Evolutionary conservation across 2,888 invertebrate species (phyloP), one percentile per base, ranked within the genome.

Genomic region (Zygogramma bicolorata): DNA sequence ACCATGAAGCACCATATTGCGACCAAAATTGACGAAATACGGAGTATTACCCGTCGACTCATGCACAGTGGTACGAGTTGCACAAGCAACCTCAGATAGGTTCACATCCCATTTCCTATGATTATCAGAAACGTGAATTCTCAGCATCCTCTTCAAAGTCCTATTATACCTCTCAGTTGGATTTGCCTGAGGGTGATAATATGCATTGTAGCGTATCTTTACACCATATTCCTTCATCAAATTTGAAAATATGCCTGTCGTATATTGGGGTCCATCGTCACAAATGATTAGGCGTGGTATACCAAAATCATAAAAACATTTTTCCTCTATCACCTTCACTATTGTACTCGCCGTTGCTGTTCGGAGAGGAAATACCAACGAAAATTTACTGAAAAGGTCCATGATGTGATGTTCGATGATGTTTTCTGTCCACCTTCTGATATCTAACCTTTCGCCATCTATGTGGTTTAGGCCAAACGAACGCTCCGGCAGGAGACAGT

Each of bases 251-350:
- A 57, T 29, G 8, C 40, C 29, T n/a, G 42, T 38, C 0, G 1
- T 40, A 71, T 78, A 82, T 53, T 82, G 81, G 3, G 62, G 67
- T 1, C 77, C 78, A 68, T 79, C 78, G 40, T 79, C 78, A 63
- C 67, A 74, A 57, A 31, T 63, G 25, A 72, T 31, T 13, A 46
- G 22, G 5, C 31, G 22, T 2, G 65, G 59, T 0, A 70, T 68
- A 5, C 77, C 79, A 70, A 70, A 78, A 77, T 20, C 25, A 77
- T 22, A 31, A 79, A 75, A 79, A 65, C 5, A n/a, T n/a, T n/a
- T n/a, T n/a, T n/a, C n/a, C 34, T 34, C 5, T 34, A 34, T 34
- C n/a, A n/a, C n/a, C n/a, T n/a, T n/a, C n/a, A n/a, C n/a, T n/a
- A n/a, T n/a, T n/a, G n/a, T n/a, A n/a, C n/a, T 34, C 8, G 73